Evolutionary conservation across 2,113 vertebrate genomes (phyloP).

Genomic region (Poeciliopsis turrubarensis): DNA sequence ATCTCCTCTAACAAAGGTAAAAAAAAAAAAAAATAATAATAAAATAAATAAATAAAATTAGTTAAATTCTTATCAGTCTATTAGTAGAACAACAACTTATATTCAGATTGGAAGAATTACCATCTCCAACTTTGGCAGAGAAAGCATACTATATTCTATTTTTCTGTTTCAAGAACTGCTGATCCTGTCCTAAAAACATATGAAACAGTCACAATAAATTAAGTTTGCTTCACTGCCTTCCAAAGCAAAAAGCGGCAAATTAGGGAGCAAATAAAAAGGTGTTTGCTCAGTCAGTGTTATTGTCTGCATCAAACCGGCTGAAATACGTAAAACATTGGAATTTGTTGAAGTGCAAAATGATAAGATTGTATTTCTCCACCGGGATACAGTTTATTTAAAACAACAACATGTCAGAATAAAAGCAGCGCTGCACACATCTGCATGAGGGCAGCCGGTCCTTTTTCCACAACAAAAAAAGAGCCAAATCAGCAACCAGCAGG

Average conservation of each 20-base stretch:
- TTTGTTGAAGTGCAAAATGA: background rate
- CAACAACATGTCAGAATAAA: background rate
- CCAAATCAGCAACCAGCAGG: conserved; percentile 76
- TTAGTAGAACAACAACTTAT: background rate
- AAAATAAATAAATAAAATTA: background rate
- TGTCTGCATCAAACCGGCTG: background rate
- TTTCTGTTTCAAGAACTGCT: too few species aligned
- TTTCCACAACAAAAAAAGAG: conserved; percentile 73
- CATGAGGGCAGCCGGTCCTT: conserved; percentile 53
- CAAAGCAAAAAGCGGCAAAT: background rate
- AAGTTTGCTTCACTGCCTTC: background rate
- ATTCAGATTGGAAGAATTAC: background rate
- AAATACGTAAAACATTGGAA: background rate
- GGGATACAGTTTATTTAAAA: background rate
- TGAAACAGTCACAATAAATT: background rate
- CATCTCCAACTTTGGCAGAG: too few species aligned
- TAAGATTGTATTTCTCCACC: background rate
- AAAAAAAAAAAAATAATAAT: too few species aligned
- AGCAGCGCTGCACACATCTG: conserved; percentile 40
- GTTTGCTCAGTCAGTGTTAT: background rate
- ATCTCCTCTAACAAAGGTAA: too few species aligned
- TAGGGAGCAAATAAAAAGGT: background rate
- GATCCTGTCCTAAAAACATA: too few species aligned
- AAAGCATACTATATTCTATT: too few species aligned
- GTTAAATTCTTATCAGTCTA: background rate